Evolutionary conservation across 2,888 invertebrate genomes (phyloP), one percentile per base, ranked within the genome.

Genomic region (Cordilura impudica): DNA sequence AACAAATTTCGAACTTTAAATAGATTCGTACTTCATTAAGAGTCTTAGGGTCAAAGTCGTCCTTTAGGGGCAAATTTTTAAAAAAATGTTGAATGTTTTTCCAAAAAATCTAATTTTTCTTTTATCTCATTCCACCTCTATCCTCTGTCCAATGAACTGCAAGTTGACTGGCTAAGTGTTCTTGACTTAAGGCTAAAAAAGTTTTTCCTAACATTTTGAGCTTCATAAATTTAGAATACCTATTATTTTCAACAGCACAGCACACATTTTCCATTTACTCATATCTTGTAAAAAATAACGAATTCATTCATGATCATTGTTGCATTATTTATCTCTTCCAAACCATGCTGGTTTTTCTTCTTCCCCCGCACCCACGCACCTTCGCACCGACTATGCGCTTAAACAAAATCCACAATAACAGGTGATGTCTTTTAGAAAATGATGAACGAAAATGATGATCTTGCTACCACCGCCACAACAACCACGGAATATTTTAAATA

Each of bases 351-450:
- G 56, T 19, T 65, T 63, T 79, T 45, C 10, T 35, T 19, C 39
- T 16, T 19, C 43, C 43, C 47, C 58, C 70, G 49, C 66, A 74
- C 72, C 71, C 67, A 75, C 77, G 79, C 76, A 78, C 76, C 79
- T 49, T 69, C 49, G 73, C 49, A n/a, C n/a, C n/a, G n/a, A n/a
- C n/a, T n/a, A n/a, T n/a, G n/a, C n/a, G n/a, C n/a, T n/a, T 66
- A 58, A 66, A 75, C 43, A 61, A 61, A 74, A 74, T 66, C 74
- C 58, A 61, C 86, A 89, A 88, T 88, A 88, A 88, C 88, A 89
- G 89, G 87, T 86, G 89, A 86, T 88, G 88, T 88, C 85, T 88
- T 88, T 88, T 88, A 89, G 89, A 83, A 86, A 86, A 82, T 87
- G 84, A 84, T 78, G 73, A 61, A 23, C 35, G 45, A 58, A 21